These are phyloP conservation scores for Trileptium ribeirensis DNA, from an alignment of 2,888 invertebrate species.

Conservation along the genomic window DNA sequence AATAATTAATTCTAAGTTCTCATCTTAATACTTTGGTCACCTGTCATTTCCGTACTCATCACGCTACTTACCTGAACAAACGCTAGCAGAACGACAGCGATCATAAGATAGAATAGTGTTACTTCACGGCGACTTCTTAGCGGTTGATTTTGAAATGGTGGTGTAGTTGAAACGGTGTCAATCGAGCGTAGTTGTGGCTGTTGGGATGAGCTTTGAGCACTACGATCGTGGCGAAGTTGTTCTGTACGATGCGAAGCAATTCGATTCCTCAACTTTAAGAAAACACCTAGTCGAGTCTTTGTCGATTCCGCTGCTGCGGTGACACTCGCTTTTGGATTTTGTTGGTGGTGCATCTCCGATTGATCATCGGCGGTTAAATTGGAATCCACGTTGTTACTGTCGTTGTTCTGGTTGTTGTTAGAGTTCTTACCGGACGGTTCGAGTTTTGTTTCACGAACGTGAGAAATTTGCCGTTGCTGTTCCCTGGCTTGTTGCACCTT, in stretches of 20 bases:
- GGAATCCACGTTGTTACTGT: not conserved
- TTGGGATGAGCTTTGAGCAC: not conserved
- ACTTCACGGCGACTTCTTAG: not conserved
- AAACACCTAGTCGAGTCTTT: no score
- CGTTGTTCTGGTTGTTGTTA: not conserved
- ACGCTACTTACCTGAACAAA: constrained; percentile 20
- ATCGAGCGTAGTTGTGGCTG: not conserved
- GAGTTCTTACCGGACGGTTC: not conserved
- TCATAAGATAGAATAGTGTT: constrained; percentile 10
- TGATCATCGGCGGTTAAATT: not conserved
- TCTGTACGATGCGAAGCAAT: not conserved
- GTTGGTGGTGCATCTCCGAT: not conserved
- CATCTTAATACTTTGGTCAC: no score
- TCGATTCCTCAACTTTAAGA: no score
- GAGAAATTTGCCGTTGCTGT: not conserved
- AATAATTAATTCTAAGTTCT: no score
- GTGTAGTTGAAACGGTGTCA: not conserved
- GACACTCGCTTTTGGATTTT: not conserved
- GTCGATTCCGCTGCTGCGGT: no score
- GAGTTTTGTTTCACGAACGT: not conserved
- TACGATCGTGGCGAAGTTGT: no score
- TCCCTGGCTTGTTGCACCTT: not conserved
- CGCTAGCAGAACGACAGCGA: constrained; percentile 18
- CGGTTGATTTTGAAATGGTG: no score
- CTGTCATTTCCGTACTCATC: no score